phyloP scores from a whole-genome alignment of 1,140 invertebrate genomes.

The Drosophila mojavensis region DNA sequence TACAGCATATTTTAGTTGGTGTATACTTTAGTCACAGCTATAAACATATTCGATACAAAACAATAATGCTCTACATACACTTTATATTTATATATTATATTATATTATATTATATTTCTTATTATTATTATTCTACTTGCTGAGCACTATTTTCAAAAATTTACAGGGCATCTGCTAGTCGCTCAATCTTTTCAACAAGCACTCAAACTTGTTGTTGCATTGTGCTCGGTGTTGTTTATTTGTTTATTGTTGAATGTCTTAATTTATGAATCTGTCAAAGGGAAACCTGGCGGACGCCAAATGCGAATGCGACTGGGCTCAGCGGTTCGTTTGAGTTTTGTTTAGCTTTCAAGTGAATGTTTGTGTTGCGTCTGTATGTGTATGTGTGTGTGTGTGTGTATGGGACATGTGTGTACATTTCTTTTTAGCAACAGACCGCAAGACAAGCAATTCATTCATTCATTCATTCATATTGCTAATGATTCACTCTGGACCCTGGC shows the following conservation, averaged over 20 bases:
- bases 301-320: conserved; percentile 9
- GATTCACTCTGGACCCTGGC: conserved; percentile 22
- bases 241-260: conserved; percentile 81
- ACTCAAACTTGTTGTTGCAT: conserved; percentile 21
- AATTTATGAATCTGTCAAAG: conserved; percentile 77
- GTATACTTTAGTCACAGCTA: too few species aligned
- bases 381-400: background rate
- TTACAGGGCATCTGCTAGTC: conserved; percentile 7
- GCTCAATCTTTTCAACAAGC: background rate
- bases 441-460: conserved; percentile 30
- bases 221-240: conserved; percentile 42
- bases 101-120: too few species aligned
- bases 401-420: conserved; percentile 22
- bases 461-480: conserved; percentile 20
- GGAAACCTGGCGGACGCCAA: conserved; percentile 29
- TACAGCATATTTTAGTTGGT: too few species aligned
- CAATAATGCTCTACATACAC: too few species aligned
- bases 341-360: conserved; percentile 27
- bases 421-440: conserved; percentile 36
- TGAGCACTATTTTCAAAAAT: too few species aligned
- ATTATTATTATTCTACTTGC: too few species aligned
- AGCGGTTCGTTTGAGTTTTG: conserved; percentile 48
- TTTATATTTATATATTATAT: too few species aligned
- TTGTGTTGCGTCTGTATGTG: background rate
- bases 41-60: too few species aligned